These are phyloP conservation scores for Rotaria magnacalcarata DNA, from an alignment of 2,888 invertebrate genomes.

Conservation along the genomic window DNA sequence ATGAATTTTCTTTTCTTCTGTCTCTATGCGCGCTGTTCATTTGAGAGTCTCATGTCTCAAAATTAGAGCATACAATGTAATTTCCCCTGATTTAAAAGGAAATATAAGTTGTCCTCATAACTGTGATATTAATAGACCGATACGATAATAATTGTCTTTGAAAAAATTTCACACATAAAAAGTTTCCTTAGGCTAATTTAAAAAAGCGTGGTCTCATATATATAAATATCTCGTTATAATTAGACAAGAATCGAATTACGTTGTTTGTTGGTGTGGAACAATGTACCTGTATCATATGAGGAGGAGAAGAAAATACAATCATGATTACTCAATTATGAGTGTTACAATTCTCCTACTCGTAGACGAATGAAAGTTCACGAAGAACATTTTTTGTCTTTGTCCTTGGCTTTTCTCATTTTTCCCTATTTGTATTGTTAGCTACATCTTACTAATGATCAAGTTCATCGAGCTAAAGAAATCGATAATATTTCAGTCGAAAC, in stretches of 20 bases:
- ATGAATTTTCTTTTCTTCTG: neutral
- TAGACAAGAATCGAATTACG: neutral
- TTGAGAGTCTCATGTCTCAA: neutral
- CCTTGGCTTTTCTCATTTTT: neutral
- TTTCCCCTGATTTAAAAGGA: neutral
- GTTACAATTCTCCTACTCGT: neutral
- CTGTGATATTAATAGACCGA: neutral
- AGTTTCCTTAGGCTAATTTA: too few species aligned
- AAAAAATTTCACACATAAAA: neutral
- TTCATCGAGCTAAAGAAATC: neutral
- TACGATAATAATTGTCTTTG: neutral
- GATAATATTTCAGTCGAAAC: neutral
- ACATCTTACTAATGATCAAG: neutral
- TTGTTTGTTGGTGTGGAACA: neutral
- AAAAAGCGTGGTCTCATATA: neutral
- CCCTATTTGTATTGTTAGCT: neutral
- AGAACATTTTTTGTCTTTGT: neutral
- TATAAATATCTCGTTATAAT: neutral
- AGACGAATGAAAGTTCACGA: neutral
- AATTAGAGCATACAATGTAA: neutral
- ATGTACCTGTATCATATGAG: neutral
- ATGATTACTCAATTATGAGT: neutral
- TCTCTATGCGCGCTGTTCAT: neutral
- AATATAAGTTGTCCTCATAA: neutral
- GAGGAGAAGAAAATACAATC: neutral